These are phyloP conservation scores for Tautogolabrus adspersus DNA, from an alignment of 2,113 vertebrate genomes.

Conservation along the genomic window DNA sequence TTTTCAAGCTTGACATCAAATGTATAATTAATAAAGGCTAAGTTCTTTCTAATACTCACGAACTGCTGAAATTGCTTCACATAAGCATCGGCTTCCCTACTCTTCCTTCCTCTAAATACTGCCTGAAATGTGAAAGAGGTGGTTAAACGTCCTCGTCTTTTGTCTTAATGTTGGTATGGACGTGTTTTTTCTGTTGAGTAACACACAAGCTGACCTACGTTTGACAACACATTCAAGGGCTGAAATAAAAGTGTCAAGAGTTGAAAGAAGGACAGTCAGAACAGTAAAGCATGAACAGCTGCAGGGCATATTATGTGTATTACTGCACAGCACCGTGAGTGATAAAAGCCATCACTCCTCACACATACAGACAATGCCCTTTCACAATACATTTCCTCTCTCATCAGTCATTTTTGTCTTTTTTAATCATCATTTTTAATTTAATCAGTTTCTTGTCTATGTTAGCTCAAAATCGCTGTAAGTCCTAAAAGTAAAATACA, in stretches of 20 bases:
- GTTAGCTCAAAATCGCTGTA: background rate
- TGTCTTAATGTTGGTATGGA: background rate
- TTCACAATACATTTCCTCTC: background rate
- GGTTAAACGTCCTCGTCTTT: conserved; percentile 9
- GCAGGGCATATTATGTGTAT: conserved; percentile 29
- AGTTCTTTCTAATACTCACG: background rate
- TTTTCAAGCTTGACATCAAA: background rate
- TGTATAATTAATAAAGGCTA: conserved; percentile 24
- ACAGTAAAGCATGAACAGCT: conserved; percentile 32
- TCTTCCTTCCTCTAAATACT: background rate
- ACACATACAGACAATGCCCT: background rate
- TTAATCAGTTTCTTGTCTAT: background rate
- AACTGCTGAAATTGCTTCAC: conserved; percentile 9
- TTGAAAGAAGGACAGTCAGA: conserved; percentile 50
- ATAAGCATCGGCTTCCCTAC: background rate
- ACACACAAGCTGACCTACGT: background rate
- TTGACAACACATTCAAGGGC: conserved; percentile 24
- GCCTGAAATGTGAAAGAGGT: conserved; percentile 11
- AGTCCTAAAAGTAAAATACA: background rate
- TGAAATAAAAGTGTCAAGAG: conserved; percentile 25
- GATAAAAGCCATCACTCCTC: conserved; percentile 36
- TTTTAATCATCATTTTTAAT: background rate
- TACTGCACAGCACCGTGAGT: conserved; percentile 21
- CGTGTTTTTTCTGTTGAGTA: background rate
- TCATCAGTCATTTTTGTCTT: background rate